A percentile compares a stretch with the other conserved stretches of the same genome.
phyloP scores from a whole-genome alignment of 1,140 invertebrate genomes.

The Drosophila funebris region DNA sequence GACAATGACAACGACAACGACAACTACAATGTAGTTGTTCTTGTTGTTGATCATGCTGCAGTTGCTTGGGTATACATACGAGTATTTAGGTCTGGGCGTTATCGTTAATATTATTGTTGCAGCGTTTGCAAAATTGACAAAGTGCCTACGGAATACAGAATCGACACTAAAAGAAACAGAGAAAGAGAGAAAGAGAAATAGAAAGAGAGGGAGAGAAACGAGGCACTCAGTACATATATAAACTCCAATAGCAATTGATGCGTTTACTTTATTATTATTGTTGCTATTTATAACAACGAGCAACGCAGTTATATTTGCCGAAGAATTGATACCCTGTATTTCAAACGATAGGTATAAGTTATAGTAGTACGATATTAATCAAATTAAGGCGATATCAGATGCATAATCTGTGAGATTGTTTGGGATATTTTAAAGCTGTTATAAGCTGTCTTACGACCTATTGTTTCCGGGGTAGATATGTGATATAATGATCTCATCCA shows the following conservation, averaged over 20 bases:
- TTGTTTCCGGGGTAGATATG: too few species aligned
- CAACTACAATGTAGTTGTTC: neutral
- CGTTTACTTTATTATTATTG: slow-evolving; percentile 13
- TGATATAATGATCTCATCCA: too few species aligned
- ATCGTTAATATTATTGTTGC: slow-evolving; percentile 44
- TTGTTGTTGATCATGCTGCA: slow-evolving; percentile 17
- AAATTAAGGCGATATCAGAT: too few species aligned
- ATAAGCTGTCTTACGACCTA: too few species aligned
- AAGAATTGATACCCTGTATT: too few species aligned
- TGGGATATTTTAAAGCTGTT: too few species aligned
- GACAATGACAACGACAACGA: slow-evolving; percentile 11
- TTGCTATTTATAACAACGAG: slow-evolving; percentile 15
- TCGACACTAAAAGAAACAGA: slow-evolving; percentile 3
- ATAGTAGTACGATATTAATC: too few species aligned
- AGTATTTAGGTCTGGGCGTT: slow-evolving; percentile 71
- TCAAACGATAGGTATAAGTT: too few species aligned
- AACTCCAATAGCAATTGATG: slow-evolving; percentile 5
- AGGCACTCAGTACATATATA: neutral
- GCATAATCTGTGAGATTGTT: too few species aligned
- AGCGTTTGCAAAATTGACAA: slow-evolving; percentile 51
- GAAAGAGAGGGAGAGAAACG: neutral
- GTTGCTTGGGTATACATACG: slow-evolving; percentile 25
- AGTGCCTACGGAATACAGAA: slow-evolving; percentile 46
- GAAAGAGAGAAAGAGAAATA: neutral
- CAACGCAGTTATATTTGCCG: too few species aligned